A percentile compares a stretch with the other conserved stretches of the same genome.
phyloP scores from a whole-genome alignment of 1,140 invertebrate genomes.

The Drosophila sulfurigaster region DNA sequence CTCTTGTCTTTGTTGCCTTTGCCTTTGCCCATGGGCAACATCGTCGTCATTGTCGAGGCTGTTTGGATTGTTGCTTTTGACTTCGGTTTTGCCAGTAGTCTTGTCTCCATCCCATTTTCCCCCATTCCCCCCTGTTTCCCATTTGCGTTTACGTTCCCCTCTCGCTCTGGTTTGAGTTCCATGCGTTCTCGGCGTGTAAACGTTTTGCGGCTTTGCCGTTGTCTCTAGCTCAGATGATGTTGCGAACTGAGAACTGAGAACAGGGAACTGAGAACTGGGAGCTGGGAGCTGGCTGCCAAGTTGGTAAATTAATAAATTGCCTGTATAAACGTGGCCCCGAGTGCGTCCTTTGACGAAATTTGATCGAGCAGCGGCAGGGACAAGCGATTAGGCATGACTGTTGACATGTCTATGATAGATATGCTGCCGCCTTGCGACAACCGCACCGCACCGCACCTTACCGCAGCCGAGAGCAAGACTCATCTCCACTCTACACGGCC shows the following conservation, averaged over 20 bases:
- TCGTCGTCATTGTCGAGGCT: constrained; percentile 35
- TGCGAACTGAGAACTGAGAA: neutral
- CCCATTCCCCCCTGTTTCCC: constrained; percentile 14
- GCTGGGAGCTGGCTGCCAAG: constrained; percentile 26
- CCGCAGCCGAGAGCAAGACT: neutral
- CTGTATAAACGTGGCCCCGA: constrained; percentile 66
- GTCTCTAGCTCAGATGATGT: neutral
- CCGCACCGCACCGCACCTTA: too few species aligned
- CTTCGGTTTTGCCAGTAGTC: constrained; percentile 33
- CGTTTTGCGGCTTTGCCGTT: constrained; percentile 59
- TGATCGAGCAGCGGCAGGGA: constrained; percentile 52
- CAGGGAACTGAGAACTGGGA: constrained; percentile 3
- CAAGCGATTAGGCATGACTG: constrained; percentile 35
- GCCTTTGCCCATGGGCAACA: constrained; percentile 25
- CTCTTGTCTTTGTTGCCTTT: constrained; percentile 10
- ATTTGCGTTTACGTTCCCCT: neutral
- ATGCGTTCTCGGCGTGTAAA: constrained; percentile 57
- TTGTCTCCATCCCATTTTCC: constrained; percentile 17
- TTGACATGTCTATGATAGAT: constrained; percentile 63
- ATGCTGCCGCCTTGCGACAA: constrained; percentile 14
- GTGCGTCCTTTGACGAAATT: constrained; percentile 71
- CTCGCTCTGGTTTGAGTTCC: constrained; percentile 2
- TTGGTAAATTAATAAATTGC: constrained; percentile 79
- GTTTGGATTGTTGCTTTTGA: constrained; percentile 28
- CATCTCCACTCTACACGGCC: neutral